These are phyloP conservation scores for Phyllostomus discolor DNA, from an alignment of 2,113 vertebrate species.

Conservation along the genomic window DNA sequence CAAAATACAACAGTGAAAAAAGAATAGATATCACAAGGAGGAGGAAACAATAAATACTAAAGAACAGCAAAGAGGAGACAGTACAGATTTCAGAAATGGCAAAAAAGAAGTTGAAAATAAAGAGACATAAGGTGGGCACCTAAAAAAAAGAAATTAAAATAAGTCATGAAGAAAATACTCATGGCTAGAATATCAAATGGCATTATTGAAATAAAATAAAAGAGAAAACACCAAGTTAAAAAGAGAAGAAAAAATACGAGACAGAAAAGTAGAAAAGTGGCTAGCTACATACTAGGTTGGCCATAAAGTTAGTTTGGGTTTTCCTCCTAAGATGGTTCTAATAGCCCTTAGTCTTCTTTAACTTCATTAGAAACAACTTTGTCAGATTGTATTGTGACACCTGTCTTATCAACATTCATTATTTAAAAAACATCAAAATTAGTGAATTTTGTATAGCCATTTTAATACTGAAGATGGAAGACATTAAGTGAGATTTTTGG, in stretches of 20 bases:
- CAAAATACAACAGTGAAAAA: background rate
- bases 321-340: no score
- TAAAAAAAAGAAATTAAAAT: background rate
- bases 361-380: no score
- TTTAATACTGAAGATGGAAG: no score
- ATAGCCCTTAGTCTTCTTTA: no score
- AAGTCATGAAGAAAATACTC: background rate
- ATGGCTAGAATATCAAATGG: background rate
- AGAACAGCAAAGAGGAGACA: background rate
- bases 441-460: no score
- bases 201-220: constrained; percentile 2
- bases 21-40: background rate
- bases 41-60: background rate
- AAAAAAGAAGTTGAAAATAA: background rate
- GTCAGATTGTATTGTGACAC: no score
- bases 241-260: background rate
- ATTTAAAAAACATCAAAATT: no score
- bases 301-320: no score
- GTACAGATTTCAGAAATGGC: background rate
- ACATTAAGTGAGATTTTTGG: no score
- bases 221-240: background rate
- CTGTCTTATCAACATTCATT: no score
- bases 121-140: background rate
- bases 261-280: background rate
- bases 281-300: no score